These are phyloP conservation scores for Pangasius macronema DNA, from an alignment of 2,797 vertebrate genomes.

Conservation along the genomic window DNA sequence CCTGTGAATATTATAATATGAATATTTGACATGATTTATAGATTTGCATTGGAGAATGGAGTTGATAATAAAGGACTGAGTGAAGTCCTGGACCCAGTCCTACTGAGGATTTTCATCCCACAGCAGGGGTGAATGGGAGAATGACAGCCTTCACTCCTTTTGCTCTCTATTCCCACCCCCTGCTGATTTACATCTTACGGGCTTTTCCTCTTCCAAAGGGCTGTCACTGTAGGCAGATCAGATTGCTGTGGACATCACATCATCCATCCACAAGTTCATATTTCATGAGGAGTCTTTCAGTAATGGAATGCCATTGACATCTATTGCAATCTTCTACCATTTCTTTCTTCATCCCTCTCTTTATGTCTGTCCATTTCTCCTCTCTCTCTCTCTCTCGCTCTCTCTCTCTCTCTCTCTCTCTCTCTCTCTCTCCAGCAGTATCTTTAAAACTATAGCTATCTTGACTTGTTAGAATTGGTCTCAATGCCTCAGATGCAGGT, in stretches of 20 bases:
- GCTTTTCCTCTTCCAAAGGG: slow-evolving; percentile 37
- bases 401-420: neutral
- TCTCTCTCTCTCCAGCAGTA: neutral
- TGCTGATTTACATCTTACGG: slow-evolving; percentile 46
- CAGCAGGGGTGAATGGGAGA: slow-evolving; percentile 23
- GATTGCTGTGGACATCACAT: slow-evolving; percentile 41
- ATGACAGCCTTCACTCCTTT: slow-evolving; percentile 11
- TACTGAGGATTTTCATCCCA: slow-evolving; percentile 6
- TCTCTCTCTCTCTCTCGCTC: neutral
- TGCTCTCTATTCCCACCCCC: slow-evolving; percentile 12
- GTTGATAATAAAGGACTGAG: slow-evolving; percentile 28
- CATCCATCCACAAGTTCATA: slow-evolving; percentile 38
- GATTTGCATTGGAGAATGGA: slow-evolving; percentile 11
- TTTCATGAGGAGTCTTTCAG: slow-evolving; percentile 28
- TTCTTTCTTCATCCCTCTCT: neutral
- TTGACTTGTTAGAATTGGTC: slow-evolving; percentile 20
- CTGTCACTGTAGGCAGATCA: slow-evolving; percentile 49
- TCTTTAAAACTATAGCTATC: slow-evolving; percentile 10
- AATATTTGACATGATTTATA: slow-evolving; percentile 29
- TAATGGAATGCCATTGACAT: slow-evolving; percentile 30
- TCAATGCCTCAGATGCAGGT: slow-evolving; percentile 10
- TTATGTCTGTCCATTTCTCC: slow-evolving; percentile 1
- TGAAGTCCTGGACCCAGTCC: slow-evolving; percentile 25
- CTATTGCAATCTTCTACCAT: neutral
- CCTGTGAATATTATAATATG: neutral